Evolutionary conservation across 2,888 invertebrate genomes (phyloP).

Genomic region (Tuberolachnus salignus): DNA sequence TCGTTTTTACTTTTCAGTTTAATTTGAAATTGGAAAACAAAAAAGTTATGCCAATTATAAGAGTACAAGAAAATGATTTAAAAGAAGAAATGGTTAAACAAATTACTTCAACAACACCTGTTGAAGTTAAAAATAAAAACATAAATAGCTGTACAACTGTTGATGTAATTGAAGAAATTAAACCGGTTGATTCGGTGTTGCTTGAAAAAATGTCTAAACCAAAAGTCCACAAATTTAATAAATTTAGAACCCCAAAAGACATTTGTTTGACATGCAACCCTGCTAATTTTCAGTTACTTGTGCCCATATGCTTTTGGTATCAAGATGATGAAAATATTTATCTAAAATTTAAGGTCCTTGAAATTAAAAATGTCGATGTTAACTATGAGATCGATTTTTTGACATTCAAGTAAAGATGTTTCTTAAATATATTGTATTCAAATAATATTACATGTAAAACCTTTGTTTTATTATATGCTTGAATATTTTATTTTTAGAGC

Average conservation of each 20-base stretch:
- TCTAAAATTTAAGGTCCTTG: constrained; percentile 27
- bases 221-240: neutral
- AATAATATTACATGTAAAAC: neutral
- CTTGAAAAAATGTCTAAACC: neutral
- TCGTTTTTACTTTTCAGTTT: too few relatives aligned
- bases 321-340: constrained; percentile 24
- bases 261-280: constrained; percentile 36
- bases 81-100: too few relatives aligned
- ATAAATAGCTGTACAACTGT: neutral
- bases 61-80: too few relatives aligned
- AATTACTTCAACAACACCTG: neutral
- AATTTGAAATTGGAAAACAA: too few relatives aligned
- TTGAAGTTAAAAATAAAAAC: neutral
- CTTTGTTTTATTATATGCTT: neutral
- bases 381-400: neutral
- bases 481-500: constrained; percentile 25
- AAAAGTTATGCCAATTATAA: too few relatives aligned
- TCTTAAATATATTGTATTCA: neutral
- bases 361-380: constrained; percentile 2
- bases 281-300: neutral
- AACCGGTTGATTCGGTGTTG: neutral
- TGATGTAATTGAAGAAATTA: neutral
- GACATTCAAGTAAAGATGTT: constrained; percentile 22
- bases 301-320: constrained; percentile 36
- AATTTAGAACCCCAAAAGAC: neutral